Percentiles rank a stretch among this genome's conserved stretches.
phyloP scores from a whole-genome alignment of 2,797 vertebrate genomes.

The Falco columbarius region DNA sequence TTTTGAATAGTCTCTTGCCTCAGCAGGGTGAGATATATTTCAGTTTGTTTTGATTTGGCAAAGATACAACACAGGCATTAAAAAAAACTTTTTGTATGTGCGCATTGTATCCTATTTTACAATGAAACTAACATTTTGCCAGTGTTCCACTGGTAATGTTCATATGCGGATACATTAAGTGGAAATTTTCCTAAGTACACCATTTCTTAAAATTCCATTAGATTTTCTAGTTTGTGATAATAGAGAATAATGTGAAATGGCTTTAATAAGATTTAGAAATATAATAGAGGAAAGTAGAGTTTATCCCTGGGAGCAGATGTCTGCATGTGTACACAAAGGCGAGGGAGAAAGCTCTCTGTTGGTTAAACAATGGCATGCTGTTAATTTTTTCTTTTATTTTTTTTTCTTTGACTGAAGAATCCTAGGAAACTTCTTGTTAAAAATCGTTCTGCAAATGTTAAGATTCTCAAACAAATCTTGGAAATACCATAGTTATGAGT shows the following conservation, averaged over 20 bases:
- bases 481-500: background rate
- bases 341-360: background rate
- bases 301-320: conserved; percentile 38
- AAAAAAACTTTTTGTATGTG: background rate
- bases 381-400: background rate
- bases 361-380: conserved; percentile 8
- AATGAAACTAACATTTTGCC: background rate
- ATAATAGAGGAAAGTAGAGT: background rate
- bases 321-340: background rate
- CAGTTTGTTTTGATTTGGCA: conserved; percentile 2
- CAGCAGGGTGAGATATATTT: background rate
- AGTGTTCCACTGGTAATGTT: background rate
- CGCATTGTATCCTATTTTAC: background rate
- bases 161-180: background rate
- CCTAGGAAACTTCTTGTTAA: background rate
- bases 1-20: background rate
- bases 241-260: background rate
- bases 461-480: background rate
- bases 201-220: background rate
- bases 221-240: background rate
- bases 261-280: conserved; percentile 25
- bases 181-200: background rate
- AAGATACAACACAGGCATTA: background rate
- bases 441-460: background rate
- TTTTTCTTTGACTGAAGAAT: background rate